Conservation (phyloP, 2,797 vertebrate species). For the Syngnathus rostellatus region DNA sequence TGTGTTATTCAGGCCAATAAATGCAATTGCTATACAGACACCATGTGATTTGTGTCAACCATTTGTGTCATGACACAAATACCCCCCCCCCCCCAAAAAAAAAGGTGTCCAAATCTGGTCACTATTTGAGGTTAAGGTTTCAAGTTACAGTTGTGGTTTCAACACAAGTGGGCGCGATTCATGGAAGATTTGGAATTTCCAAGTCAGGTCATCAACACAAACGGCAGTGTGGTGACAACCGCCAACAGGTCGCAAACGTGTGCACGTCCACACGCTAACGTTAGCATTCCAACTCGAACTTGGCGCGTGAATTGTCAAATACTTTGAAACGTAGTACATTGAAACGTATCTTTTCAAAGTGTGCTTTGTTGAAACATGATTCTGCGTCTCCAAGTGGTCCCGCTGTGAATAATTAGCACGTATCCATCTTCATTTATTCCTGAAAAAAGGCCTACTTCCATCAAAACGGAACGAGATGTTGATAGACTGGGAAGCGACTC, state of each 20-base stretch:
- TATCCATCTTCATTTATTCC: not conserved
- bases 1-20: no score
- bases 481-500: not conserved
- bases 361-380: no score
- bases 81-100: no score
- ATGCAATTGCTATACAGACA: no score
- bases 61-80: no score
- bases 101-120: no score
- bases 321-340: no score
- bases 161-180: not conserved
- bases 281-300: slow-evolving; percentile 12
- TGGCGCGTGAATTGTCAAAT: not conserved
- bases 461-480: not conserved
- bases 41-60: no score
- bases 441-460: not conserved
- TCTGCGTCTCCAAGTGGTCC: no score
- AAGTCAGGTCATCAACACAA: no score
- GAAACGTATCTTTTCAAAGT: not conserved
- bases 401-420: no score
- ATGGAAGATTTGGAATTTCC: not conserved
- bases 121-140: no score
- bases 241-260: not conserved
- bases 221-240: not conserved
- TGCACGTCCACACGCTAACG: slow-evolving; percentile 26
- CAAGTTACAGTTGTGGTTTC: not conserved